These are phyloP conservation scores for Hydra vulgaris DNA, from an alignment of 30 jellyfish, hydroid and myxozoan genomes.

Conservation along the genomic window DNA sequence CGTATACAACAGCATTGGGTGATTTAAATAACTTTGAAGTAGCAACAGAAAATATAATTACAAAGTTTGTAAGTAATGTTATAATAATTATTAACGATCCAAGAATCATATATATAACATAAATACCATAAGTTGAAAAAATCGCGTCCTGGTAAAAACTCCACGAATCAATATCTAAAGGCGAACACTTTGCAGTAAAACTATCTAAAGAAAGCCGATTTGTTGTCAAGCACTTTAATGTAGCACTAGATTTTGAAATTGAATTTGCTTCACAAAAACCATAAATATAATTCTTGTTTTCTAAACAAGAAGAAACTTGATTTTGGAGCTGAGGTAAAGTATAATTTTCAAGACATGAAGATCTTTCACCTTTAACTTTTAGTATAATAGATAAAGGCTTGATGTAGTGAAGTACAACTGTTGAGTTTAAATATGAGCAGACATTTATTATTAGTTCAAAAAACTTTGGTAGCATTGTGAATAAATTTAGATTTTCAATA, in stretches of 20 bases:
- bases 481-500: too few species aligned
- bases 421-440: background rate
- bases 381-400: background rate
- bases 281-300: background rate
- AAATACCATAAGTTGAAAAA: background rate
- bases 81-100: background rate
- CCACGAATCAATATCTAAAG: background rate
- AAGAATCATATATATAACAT: background rate
- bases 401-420: background rate
- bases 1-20: background rate
- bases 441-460: background rate
- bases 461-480: background rate
- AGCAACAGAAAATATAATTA: background rate
- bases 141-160: background rate
- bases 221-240: background rate
- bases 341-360: background rate
- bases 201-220: background rate
- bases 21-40: background rate
- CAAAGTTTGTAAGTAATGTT: background rate
- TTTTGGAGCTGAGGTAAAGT: background rate
- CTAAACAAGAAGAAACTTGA: background rate
- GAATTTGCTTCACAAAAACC: background rate
- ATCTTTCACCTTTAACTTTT: background rate
- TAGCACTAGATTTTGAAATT: background rate
- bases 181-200: background rate